phyloP scores from a whole-genome alignment of 2,888 invertebrate genomes.

The Agrotis puta region DNA sequence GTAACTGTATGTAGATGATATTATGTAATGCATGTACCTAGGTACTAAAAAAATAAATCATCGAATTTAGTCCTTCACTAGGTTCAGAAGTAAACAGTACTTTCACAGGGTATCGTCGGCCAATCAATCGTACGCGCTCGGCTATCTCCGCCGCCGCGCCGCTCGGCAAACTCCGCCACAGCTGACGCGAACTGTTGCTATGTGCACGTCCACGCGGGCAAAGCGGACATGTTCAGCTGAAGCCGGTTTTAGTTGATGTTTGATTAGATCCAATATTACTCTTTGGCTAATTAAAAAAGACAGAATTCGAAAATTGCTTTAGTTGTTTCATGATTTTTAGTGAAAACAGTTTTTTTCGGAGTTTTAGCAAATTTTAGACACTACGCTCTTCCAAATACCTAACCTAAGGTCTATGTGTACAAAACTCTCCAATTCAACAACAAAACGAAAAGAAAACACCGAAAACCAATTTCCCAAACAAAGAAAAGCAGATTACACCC shows the following conservation, averaged over 20 bases:
- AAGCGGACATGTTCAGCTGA: slow-evolving; percentile 75
- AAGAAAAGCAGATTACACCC: slow-evolving; percentile 70
- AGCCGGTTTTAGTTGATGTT: slow-evolving; percentile 5
- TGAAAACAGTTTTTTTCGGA: background rate
- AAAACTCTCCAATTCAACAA: background rate
- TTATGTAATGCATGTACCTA: slow-evolving; percentile 23
- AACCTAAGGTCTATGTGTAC: background rate
- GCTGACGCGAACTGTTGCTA: slow-evolving; percentile 89
- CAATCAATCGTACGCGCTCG: slow-evolving; percentile 80
- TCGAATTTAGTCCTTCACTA: slow-evolving; percentile 52
- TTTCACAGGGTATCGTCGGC: slow-evolving; percentile 71
- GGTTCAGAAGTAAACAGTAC: slow-evolving; percentile 69
- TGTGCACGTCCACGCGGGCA: slow-evolving; percentile 77
- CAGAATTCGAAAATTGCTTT: accelerated
- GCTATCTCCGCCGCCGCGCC: slow-evolving; percentile 65
- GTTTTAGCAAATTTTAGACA: background rate
- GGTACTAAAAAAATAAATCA: slow-evolving; percentile 41
- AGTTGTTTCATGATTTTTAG: slow-evolving; percentile 1
- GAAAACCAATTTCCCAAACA: slow-evolving; percentile 66
- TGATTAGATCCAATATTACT: background rate
- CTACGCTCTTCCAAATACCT: background rate
- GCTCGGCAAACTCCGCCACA: slow-evolving; percentile 77
- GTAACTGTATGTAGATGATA: slow-evolving; percentile 7
- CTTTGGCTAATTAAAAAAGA: background rate
- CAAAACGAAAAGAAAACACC: slow-evolving; percentile 22